phyloP scores from a whole-genome alignment of 2,888 invertebrate genomes.

The Campoplex capitator region DNA sequence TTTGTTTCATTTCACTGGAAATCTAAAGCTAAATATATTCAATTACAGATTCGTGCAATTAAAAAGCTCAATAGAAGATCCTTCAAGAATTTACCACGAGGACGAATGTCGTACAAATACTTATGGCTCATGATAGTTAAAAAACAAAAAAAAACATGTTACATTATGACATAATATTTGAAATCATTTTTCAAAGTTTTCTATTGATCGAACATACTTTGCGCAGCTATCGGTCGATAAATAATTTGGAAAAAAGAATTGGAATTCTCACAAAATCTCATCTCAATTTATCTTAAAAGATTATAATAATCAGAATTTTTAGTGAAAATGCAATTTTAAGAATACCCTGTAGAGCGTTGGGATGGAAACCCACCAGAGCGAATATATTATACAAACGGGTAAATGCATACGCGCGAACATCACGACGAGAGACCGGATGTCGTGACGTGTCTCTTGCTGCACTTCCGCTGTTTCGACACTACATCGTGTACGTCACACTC shows the following conservation, averaged over 20 bases:
- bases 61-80: background rate
- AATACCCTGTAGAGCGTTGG: slow-evolving; percentile 13
- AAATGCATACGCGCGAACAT: slow-evolving; percentile 33
- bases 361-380: slow-evolving; percentile 12
- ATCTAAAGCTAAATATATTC: background rate
- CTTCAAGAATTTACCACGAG: background rate
- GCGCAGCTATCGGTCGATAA: background rate
- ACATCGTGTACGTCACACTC: background rate
- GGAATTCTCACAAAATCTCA: background rate
- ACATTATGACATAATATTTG: background rate
- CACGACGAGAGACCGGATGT: slow-evolving; percentile 44
- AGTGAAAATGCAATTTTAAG: background rate
- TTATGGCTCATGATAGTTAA: background rate
- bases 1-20: no score
- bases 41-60: background rate
- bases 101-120: background rate
- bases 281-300: background rate
- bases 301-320: no score
- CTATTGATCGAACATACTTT: background rate
- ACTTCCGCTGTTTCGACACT: slow-evolving; percentile 36
- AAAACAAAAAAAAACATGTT: background rate
- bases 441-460: slow-evolving; percentile 27
- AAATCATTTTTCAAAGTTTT: background rate
- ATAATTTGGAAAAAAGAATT: background rate
- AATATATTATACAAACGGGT: slow-evolving; percentile 31